Conservation (phyloP, 2,888 invertebrate genomes). For the Spatulosminthurus flaviceps region DNA sequence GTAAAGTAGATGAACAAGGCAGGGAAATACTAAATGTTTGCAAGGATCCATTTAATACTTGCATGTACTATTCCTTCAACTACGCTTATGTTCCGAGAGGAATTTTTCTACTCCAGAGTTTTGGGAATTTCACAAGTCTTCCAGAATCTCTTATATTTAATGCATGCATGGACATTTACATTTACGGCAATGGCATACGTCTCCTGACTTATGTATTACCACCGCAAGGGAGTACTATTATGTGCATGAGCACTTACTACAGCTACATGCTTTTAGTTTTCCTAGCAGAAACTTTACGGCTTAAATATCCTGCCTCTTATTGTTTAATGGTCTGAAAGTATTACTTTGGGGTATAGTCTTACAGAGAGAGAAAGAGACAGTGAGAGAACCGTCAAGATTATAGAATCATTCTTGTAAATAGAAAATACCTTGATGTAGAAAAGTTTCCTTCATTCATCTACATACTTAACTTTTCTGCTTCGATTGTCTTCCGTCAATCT, state of each 20-base stretch:
- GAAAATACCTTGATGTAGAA: neutral
- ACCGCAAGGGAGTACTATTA: neutral
- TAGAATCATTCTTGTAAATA: conserved; percentile 1
- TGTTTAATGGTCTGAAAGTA: conserved; percentile 10
- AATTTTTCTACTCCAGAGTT: conserved; percentile 6
- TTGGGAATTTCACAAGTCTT: conserved; percentile 2
- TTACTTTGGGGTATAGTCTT: neutral
- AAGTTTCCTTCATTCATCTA: neutral
- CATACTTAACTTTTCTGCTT: neutral
- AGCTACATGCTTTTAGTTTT: neutral
- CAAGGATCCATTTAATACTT: neutral
- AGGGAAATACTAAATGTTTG: neutral
- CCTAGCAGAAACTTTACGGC: neutral
- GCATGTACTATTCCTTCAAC: neutral
- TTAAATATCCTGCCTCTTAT: neutral
- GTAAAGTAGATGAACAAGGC: too few species aligned
- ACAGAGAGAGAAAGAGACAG: too few species aligned
- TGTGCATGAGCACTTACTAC: neutral
- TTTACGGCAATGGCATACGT: neutral
- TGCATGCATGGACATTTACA: neutral
- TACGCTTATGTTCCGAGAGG: neutral
- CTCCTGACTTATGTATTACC: neutral
- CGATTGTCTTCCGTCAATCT: neutral
- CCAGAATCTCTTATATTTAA: neutral
- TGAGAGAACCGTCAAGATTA: neutral